These are phyloP conservation scores for Poliocrania exsul DNA, from an alignment of 2,797 vertebrate species.

Conservation along the genomic window DNA sequence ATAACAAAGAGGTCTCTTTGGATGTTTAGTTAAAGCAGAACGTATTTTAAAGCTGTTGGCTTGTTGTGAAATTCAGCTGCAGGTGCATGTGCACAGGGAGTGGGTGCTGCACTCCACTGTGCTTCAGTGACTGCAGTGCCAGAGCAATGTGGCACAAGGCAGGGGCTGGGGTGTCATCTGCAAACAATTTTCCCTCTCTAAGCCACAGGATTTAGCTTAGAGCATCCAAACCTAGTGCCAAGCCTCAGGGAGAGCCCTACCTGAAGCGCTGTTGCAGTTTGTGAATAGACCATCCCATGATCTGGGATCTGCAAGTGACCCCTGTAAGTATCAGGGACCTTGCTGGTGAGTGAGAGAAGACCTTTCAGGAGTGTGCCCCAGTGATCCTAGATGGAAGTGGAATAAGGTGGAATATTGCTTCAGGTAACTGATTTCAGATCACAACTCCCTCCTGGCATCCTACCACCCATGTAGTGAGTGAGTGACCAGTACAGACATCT, in stretches of 20 bases:
- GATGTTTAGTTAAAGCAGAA: background rate
- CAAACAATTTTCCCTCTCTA: fast-evolving
- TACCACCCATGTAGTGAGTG: fast-evolving
- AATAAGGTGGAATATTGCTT: background rate
- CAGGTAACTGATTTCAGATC: background rate
- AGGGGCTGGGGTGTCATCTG: background rate
- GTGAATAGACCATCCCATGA: fast-evolving
- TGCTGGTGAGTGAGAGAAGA: background rate
- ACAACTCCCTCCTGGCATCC: fast-evolving
- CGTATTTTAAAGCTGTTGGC: background rate
- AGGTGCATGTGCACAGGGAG: background rate
- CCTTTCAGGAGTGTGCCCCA: fast-evolving
- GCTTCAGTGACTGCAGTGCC: background rate
- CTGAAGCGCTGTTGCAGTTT: background rate
- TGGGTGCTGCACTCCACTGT: fast-evolving
- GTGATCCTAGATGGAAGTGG: background rate
- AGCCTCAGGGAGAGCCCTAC: background rate
- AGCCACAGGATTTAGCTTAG: fast-evolving
- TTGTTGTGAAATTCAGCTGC: background rate
- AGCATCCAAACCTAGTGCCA: background rate
- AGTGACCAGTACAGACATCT: background rate
- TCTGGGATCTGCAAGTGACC: background rate
- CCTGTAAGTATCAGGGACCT: fast-evolving
- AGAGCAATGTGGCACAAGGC: fast-evolving
- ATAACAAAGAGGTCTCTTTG: background rate